Conservation (phyloP, 2,888 invertebrate genomes). For the Tricholauxania praeusta region DNA sequence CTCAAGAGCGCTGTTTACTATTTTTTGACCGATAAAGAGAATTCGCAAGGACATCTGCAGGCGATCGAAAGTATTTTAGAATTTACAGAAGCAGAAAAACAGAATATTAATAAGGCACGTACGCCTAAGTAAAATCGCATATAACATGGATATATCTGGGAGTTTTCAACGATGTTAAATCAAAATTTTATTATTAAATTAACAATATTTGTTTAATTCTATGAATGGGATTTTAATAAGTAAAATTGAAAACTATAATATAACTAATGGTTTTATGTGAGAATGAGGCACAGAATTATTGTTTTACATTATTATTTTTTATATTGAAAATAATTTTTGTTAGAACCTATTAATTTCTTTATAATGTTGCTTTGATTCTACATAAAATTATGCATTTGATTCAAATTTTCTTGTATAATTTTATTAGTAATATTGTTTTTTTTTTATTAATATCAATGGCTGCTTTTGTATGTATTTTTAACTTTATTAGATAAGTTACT, state of each 20-base stretch:
- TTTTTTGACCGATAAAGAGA: conserved; percentile 90
- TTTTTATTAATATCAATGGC: conserved; percentile 42
- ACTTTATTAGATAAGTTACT: not conserved
- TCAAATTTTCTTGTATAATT: conserved; percentile 29
- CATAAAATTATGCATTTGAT: conserved; percentile 19
- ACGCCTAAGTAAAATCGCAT: conserved; percentile 61
- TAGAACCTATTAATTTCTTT: conserved; percentile 44
- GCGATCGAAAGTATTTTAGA: conserved; percentile 94
- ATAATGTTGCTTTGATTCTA: conserved; percentile 2
- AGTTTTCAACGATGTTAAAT: conserved; percentile 1
- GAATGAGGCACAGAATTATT: conserved; percentile 43
- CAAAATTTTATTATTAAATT: conserved; percentile 24
- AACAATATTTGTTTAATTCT: conserved; percentile 20
- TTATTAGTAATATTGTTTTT: conserved; percentile 36
- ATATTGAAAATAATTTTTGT: conserved; percentile 59
- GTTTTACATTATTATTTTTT: conserved; percentile 60
- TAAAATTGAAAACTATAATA: not conserved
- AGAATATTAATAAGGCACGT: conserved; percentile 81
- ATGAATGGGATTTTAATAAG: not conserved
- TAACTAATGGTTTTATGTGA: not conserved
- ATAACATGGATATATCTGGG: not conserved
- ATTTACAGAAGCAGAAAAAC: conserved; percentile 84
- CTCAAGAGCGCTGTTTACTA: conserved; percentile 94
- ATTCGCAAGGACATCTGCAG: conserved; percentile 85
- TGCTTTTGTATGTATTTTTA: not conserved